Evolutionary conservation across 1,140 invertebrate genomes (phyloP), one percentile per base, ranked within the genome.

Genomic region (Halesus radiatus): DNA sequence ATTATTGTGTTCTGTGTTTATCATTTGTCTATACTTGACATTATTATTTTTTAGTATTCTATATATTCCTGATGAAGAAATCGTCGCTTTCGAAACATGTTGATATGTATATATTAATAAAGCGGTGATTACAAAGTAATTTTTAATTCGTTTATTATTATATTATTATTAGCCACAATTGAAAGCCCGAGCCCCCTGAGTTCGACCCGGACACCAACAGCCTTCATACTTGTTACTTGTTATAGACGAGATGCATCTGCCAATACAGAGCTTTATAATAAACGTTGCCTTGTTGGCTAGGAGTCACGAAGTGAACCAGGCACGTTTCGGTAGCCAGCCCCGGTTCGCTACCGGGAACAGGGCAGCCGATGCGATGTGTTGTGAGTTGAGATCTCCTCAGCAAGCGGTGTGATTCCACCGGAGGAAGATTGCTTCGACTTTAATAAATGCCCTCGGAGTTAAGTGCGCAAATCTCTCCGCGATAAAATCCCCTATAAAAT

Each of bases 291-390:
- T 22, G 60, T 53, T 56, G 26, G 26, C 26, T n/a, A 60, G 74
- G 64, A 73, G 80, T 81, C 80, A 81, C 80, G 80, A 81, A 60
- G 29, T 74, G 26, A 54, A 20, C 23, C 22, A 60, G 76, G 66
- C 80, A 78, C 80, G 80, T 78, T 81, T 76, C 80, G 66, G 80
- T 78, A 78, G 75, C 80, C 13, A 18, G 20, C 70, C 76, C 77
- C 64, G 77, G 45, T 32, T 58, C 18, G 18, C 60, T 73, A 45
- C 68, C 37, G 22, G 68, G 78, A 58, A 22, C 52, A 22, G 23
- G 32, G 37, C 22, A 20, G 5, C 26, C 26, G 26, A 15, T 26
- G 20, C 26, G 26, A 15, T 26, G 20, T 70, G 20, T 56, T 32
- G 74, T 45, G n/a, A 10, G 22, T 13, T n/a, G 23, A 18, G 70